Evolutionary conservation across 2,888 invertebrate species (phyloP).

Genomic region (Tromatobia lineatoria): DNA sequence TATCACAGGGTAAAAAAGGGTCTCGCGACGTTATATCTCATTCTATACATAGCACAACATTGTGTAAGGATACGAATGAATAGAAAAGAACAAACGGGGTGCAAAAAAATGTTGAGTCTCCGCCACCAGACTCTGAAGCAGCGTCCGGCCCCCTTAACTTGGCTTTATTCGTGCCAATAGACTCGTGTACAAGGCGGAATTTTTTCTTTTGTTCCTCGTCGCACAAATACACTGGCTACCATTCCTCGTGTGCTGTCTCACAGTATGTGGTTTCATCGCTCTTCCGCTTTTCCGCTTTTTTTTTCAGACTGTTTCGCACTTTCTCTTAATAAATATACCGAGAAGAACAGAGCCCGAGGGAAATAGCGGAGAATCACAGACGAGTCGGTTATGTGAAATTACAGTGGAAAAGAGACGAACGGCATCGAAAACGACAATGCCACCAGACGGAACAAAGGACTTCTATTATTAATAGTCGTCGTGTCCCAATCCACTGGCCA

Average conservation of each 20-base stretch:
- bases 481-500: constrained; percentile 13
- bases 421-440: constrained; percentile 57
- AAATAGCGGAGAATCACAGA: constrained; percentile 56
- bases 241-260: constrained; percentile 36
- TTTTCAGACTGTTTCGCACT: constrained; percentile 18
- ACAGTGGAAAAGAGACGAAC: constrained; percentile 48
- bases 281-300: constrained; percentile 33
- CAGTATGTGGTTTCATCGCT: constrained; percentile 32
- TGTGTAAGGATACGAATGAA: neutral
- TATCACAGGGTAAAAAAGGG: neutral
- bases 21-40: neutral
- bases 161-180: constrained; percentile 65
- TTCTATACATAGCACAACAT: neutral
- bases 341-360: constrained; percentile 47
- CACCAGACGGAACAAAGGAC: constrained; percentile 36
- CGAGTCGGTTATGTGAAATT: constrained; percentile 32
- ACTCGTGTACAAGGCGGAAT: constrained; percentile 46
- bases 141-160: constrained; percentile 41
- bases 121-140: constrained; percentile 29
- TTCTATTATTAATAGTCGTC: constrained; percentile 44
- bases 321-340: constrained; percentile 58
- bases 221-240: constrained; percentile 5
- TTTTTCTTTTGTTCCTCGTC: constrained; percentile 36
- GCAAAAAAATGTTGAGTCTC: constrained; percentile 38
- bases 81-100: constrained; percentile 30